Percentiles rank a stretch among this genome's conserved stretches.
phyloP scores from a whole-genome alignment of 2,888 invertebrate genomes.

The Troides aeacus region DNA sequence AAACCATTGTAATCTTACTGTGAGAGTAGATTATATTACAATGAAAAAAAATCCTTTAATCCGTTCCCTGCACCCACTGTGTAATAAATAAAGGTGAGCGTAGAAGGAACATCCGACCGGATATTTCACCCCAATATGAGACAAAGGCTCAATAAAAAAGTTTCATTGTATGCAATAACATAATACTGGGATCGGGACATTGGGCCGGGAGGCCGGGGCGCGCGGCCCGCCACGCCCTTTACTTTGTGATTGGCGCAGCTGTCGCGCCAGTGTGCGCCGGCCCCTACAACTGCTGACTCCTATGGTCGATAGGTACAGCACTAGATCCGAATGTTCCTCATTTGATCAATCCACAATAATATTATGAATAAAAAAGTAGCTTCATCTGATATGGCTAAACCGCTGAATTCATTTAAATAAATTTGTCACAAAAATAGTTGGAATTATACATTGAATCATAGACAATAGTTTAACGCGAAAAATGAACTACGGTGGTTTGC shows the following conservation, averaged over 20 bases:
- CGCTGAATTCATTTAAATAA: too few relatives aligned
- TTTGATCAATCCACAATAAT: neutral
- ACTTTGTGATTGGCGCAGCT: slow-evolving; percentile 80
- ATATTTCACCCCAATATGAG: slow-evolving; percentile 76
- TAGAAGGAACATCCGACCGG: slow-evolving; percentile 76
- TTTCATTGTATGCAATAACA: slow-evolving; percentile 75
- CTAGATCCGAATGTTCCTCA: neutral
- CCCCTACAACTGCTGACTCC: slow-evolving; percentile 50
- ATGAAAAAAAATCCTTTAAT: slow-evolving; percentile 47
- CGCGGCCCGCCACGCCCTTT: slow-evolving; percentile 65
- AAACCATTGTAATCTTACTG: slow-evolving; percentile 21
- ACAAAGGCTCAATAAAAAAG: slow-evolving; percentile 76
- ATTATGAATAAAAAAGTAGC: too few relatives aligned
- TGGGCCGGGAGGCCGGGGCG: slow-evolving; percentile 43
- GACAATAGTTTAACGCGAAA: too few relatives aligned
- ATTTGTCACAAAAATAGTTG: too few relatives aligned
- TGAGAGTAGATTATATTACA: slow-evolving; percentile 24
- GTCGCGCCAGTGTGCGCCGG: slow-evolving; percentile 60
- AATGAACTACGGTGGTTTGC: too few relatives aligned
- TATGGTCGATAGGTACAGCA: slow-evolving; percentile 21
- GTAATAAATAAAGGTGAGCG: slow-evolving; percentile 69
- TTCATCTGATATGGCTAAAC: too few relatives aligned
- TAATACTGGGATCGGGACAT: slow-evolving; percentile 68
- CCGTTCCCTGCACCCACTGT: slow-evolving; percentile 70
- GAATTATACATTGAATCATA: too few relatives aligned